phyloP scores from a whole-genome alignment of 2,113 vertebrate genomes.

The Proterorhinus semilunaris region DNA sequence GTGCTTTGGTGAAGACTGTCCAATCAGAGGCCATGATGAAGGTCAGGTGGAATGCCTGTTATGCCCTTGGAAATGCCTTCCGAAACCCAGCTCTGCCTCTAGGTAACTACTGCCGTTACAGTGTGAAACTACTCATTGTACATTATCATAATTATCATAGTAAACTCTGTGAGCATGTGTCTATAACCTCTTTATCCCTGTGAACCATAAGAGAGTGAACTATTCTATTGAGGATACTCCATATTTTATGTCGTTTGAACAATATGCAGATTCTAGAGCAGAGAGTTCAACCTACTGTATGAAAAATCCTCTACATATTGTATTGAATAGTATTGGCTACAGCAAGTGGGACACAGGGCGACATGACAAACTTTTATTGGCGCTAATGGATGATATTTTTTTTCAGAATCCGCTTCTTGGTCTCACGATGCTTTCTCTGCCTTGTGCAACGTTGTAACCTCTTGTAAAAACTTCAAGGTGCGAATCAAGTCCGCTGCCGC shows the following conservation, averaged over 20 bases:
- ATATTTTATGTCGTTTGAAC: too few species aligned
- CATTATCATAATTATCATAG: too few species aligned
- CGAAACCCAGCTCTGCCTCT: constrained; percentile 88
- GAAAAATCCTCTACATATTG: too few species aligned
- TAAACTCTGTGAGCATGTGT: too few species aligned
- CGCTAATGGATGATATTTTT: neutral
- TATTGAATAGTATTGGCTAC: too few species aligned
- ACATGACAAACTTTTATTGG: too few species aligned
- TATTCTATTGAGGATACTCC: too few species aligned
- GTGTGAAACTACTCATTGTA: neutral
- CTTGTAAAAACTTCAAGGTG: constrained; percentile 97
- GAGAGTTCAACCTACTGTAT: too few species aligned
- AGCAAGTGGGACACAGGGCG: too few species aligned
- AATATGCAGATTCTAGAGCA: too few species aligned
- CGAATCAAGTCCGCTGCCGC: constrained; percentile 92
- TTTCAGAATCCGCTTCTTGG: constrained; percentile 85
- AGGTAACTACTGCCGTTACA: constrained; percentile 66
- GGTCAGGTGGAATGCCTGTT: constrained; percentile 97
- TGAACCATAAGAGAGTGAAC: too few species aligned
- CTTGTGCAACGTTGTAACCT: constrained; percentile 86
- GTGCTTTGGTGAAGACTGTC: constrained; percentile 85
- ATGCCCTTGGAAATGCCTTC: constrained; percentile 93
- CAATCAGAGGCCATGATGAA: constrained; percentile 92
- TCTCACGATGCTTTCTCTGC: constrained; percentile 81
- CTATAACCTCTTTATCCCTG: too few species aligned